Conservation (phyloP, 2,888 invertebrate genomes). For the Melikaiella ostensackeni region DNA sequence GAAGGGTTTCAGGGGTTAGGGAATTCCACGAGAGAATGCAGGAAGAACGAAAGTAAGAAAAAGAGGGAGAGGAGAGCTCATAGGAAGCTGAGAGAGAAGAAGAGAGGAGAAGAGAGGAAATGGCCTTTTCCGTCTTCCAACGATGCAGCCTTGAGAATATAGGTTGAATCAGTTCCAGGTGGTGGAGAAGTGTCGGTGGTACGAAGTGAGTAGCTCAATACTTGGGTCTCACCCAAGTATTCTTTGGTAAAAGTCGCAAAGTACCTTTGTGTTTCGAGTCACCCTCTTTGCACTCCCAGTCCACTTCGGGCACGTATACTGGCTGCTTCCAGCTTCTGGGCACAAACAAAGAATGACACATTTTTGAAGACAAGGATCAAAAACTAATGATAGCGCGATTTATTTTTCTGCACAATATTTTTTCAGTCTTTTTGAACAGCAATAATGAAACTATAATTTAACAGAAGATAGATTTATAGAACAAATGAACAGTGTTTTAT, state of each 20-base stretch:
- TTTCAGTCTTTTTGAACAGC: neutral
- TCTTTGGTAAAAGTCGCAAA: conserved; percentile 55
- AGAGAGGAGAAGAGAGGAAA: conserved; percentile 55
- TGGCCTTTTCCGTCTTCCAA: conserved; percentile 59
- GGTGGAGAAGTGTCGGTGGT: conserved; percentile 51
- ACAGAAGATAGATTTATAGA: neutral
- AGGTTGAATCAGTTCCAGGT: conserved; percentile 61
- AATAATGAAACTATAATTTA: conserved; percentile 6
- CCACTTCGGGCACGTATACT: conserved; percentile 17
- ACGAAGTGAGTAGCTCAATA: conserved; percentile 62
- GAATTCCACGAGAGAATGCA: conserved; percentile 24
- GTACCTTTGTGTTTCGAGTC: conserved; percentile 55
- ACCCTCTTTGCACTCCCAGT: conserved; percentile 40
- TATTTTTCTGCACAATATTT: neutral
- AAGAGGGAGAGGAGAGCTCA: conserved; percentile 45
- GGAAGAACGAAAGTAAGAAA: conserved; percentile 45
- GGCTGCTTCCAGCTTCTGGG: neutral
- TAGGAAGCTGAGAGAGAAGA: conserved; percentile 41
- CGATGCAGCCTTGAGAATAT: conserved; percentile 62
- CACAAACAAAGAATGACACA: neutral
- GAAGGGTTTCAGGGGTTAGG: neutral
- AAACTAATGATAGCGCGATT: neutral
- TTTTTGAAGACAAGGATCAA: neutral
- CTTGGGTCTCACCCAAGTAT: conserved; percentile 66
- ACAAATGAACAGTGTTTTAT: conserved; percentile 21